Evolutionary conservation across 64 coral and sea anemone genomes (phyloP).

Genomic region (Montipora cactus): DNA sequence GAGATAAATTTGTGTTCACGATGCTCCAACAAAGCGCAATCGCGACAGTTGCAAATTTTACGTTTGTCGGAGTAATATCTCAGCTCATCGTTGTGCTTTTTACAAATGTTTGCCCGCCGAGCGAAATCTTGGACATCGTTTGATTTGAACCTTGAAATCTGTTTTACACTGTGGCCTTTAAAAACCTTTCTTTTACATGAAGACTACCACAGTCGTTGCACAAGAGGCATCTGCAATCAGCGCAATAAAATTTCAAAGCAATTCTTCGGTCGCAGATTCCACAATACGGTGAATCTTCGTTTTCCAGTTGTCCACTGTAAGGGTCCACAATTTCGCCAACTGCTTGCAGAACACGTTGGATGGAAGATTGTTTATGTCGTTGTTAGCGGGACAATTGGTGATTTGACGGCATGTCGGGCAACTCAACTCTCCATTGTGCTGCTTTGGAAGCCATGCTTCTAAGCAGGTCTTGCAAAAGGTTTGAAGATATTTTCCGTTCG

Average conservation of each 20-base stretch:
- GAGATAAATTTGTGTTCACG: too few relatives aligned
- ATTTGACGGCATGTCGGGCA: not conserved
- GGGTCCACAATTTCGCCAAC: not conserved
- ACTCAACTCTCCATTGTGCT: not conserved
- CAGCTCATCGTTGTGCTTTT: too few relatives aligned
- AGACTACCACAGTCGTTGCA: not conserved
- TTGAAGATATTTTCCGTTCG: constrained; percentile 14
- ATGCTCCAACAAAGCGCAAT: too few relatives aligned
- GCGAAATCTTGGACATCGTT: too few relatives aligned
- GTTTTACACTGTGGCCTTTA: too few relatives aligned
- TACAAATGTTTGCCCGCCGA: too few relatives aligned
- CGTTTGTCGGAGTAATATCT: too few relatives aligned
- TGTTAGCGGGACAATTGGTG: not conserved
- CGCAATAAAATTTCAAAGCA: constrained; percentile 12
- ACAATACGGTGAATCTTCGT: not conserved
- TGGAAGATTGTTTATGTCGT: not conserved
- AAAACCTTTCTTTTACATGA: not conserved
- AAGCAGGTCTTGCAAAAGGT: constrained; percentile 7
- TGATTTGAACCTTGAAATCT: too few relatives aligned
- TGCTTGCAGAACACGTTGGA: constrained; percentile 21
- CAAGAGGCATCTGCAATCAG: not conserved
- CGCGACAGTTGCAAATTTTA: too few relatives aligned
- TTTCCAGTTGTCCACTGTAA: not conserved
- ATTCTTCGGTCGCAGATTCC: constrained; percentile 4
- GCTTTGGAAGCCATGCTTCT: not conserved